Evolutionary conservation across 2,113 vertebrate species (phyloP).

Genomic region (Ceyx cyanopectus): DNA sequence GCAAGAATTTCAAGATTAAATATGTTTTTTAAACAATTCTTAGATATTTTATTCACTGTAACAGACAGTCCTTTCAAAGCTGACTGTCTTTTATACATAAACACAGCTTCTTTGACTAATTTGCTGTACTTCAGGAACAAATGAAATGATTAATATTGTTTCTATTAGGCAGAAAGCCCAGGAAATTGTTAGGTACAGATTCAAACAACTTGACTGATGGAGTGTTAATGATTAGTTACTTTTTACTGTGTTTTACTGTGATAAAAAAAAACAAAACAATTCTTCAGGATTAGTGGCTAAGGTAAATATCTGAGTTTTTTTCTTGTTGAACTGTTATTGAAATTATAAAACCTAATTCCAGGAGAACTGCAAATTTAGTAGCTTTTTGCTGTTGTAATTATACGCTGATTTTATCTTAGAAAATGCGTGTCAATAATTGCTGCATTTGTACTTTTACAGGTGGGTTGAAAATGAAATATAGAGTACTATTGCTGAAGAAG

Average conservation of each 20-base stretch:
- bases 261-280: neutral
- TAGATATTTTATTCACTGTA: neutral
- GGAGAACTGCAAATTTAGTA: constrained; percentile 23
- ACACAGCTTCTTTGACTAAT: neutral
- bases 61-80: neutral
- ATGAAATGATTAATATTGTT: constrained; percentile 21
- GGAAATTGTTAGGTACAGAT: constrained; percentile 24
- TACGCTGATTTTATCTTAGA: constrained; percentile 42
- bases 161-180: neutral
- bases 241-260: constrained; percentile 20
- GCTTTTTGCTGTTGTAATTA: constrained; percentile 66
- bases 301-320: constrained; percentile 13
- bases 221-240: constrained; percentile 44
- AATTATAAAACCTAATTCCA: constrained; percentile 37
- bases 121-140: constrained; percentile 9
- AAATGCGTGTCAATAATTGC: constrained; percentile 51
- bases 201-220: neutral
- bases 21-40: neutral
- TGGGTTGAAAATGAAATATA: constrained; percentile 52
- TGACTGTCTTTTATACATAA: constrained; percentile 31
- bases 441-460: constrained; percentile 31
- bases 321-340: constrained; percentile 25
- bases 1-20: neutral
- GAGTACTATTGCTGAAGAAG: constrained; percentile 50
- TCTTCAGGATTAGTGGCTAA: neutral